phyloP scores from a whole-genome alignment of 64 coral and sea anemone species.

The Stichodactyla mertensii region DNA sequence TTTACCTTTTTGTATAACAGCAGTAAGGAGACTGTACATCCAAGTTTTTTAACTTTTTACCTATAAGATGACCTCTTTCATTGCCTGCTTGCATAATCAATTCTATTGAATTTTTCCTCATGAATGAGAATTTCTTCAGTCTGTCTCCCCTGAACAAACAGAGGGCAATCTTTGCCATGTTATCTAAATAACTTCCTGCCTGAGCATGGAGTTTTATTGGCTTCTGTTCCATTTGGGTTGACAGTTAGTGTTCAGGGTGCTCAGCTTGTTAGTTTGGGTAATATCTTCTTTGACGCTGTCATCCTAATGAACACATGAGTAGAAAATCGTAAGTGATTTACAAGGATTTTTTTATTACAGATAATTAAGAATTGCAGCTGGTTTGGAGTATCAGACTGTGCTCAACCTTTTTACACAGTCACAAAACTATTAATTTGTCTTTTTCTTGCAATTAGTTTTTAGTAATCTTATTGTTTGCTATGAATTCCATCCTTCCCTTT shows the following conservation, averaged over 20 bases:
- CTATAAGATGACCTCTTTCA: not conserved
- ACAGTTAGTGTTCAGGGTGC: not conserved
- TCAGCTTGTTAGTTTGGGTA: not conserved
- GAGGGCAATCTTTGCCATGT: not conserved
- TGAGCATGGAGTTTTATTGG: not conserved
- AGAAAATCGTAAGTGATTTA: not conserved
- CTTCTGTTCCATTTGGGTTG: not conserved
- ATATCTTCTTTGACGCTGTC: not conserved
- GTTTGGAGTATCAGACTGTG: not conserved
- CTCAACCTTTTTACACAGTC: not conserved
- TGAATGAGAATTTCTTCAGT: not conserved
- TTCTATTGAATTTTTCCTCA: not conserved
- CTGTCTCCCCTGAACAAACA: not conserved
- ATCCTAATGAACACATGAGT: not conserved
- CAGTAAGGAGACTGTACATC: not conserved
- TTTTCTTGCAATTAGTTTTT: too few relatives aligned
- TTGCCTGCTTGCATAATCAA: not conserved
- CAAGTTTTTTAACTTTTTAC: not conserved
- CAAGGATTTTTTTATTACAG: not conserved
- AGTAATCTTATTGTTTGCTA: too few relatives aligned
- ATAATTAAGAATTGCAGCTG: not conserved
- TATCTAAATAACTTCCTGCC: not conserved
- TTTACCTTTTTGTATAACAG: not conserved
- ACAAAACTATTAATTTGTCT: not conserved
- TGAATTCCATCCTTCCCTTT: too few relatives aligned